Evolutionary conservation across 1,140 invertebrate genomes (phyloP).

Genomic region (Bicyclus anynana): DNA sequence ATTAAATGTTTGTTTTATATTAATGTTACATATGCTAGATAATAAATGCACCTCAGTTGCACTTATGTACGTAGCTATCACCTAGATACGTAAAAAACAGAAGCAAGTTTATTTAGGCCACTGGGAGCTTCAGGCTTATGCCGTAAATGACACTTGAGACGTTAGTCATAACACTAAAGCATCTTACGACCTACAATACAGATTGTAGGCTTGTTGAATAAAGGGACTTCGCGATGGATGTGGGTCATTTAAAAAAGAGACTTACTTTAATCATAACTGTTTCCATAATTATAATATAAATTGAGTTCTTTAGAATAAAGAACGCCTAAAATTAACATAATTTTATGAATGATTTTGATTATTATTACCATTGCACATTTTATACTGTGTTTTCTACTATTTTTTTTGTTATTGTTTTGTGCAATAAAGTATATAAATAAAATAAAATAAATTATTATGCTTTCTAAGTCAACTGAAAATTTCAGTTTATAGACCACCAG

Average conservation of each 20-base stretch:
- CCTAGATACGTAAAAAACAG: neutral
- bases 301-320: too few species aligned
- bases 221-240: neutral
- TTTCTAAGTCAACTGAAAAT: too few species aligned
- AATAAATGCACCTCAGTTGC: neutral
- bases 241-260: neutral
- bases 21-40: too few species aligned
- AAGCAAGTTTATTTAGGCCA: constrained; percentile 16
- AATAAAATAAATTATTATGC: too few species aligned
- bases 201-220: constrained; percentile 3
- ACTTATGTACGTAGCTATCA: neutral
- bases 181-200: constrained; percentile 5
- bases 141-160: constrained; percentile 19
- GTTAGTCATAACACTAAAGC: constrained; percentile 13
- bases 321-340: too few species aligned
- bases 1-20: too few species aligned
- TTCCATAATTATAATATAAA: neutral
- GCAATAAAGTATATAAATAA: too few species aligned
- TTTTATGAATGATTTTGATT: too few species aligned
- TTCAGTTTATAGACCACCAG: too few species aligned
- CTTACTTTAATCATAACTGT: neutral
- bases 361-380: too few species aligned
- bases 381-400: too few species aligned
- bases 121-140: constrained; percentile 12
- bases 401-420: too few species aligned